A percentile compares a stretch with the other conserved stretches of the same genome.
Conservation (phyloP, 2,797 vertebrate species). For the Vireo griseus region DNA sequence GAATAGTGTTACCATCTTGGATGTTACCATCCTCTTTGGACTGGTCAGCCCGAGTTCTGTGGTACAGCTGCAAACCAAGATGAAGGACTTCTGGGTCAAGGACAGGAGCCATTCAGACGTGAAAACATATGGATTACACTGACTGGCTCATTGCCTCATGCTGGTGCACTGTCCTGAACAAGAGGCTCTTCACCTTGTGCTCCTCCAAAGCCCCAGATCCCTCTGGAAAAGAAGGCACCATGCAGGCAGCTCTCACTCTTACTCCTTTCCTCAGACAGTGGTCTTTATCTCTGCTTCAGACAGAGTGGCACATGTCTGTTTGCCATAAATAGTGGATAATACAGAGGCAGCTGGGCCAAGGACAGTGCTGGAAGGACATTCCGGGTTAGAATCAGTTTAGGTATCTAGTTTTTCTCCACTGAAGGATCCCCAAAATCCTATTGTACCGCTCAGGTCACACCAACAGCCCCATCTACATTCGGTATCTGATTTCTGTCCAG, state of each 20-base stretch:
- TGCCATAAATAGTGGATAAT: not conserved
- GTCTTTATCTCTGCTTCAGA: not conserved
- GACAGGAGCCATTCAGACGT: not conserved
- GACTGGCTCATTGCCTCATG: not conserved
- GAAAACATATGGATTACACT: not conserved
- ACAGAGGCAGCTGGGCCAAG: not conserved
- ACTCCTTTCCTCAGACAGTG: not conserved
- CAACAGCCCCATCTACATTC: not conserved
- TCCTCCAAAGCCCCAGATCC: not conserved
- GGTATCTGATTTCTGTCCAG: not conserved
- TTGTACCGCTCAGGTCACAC: not conserved
- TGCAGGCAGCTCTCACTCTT: not conserved
- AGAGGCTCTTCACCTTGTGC: not conserved
- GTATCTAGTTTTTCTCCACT: not conserved
- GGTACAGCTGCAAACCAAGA: not conserved
- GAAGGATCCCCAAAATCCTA: not conserved
- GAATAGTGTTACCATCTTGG: not conserved
- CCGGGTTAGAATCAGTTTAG: not conserved
- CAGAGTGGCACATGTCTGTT: not conserved
- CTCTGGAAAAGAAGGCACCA: not conserved
- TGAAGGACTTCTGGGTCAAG: not conserved
- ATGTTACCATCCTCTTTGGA: not conserved
- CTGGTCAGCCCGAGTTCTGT: not conserved
- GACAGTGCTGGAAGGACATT: not conserved
- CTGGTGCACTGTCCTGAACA: not conserved